These are phyloP conservation scores for Netelia inedita DNA, from an alignment of 2,888 invertebrate species.

Conservation along the genomic window DNA sequence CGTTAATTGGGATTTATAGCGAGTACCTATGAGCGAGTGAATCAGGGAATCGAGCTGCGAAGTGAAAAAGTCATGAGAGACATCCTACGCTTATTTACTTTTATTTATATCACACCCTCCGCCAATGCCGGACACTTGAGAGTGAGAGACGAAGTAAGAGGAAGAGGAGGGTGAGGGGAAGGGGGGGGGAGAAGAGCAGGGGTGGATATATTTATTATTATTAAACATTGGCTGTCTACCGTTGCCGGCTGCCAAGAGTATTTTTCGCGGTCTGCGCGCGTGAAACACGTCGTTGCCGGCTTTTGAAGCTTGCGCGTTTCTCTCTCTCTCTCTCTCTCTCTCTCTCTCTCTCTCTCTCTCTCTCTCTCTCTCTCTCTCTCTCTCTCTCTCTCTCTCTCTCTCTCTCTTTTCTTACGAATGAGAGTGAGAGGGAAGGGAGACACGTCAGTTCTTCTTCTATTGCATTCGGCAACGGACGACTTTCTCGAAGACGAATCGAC, in stretches of 20 bases:
- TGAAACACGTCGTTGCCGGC: slow-evolving; percentile 40
- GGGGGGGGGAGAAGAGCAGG: neutral
- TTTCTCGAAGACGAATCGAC: slow-evolving; percentile 24
- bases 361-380: no score
- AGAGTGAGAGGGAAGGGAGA: slow-evolving; percentile 1
- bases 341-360: no score
- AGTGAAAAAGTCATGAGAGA: slow-evolving; percentile 50
- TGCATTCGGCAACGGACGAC: slow-evolving; percentile 40
- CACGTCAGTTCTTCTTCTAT: slow-evolving; percentile 9
- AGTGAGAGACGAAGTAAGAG: no score
- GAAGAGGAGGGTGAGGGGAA: no score
- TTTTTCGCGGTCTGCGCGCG: slow-evolving; percentile 74
- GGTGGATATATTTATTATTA: slow-evolving; percentile 65
- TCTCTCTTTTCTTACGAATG: neutral
- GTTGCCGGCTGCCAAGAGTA: slow-evolving; percentile 81
- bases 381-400: no score
- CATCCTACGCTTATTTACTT: slow-evolving; percentile 63
- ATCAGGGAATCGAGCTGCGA: slow-evolving; percentile 28
- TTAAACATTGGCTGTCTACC: slow-evolving; percentile 74
- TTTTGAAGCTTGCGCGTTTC: slow-evolving; percentile 41
- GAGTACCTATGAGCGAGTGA: slow-evolving; percentile 15
- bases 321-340: no score
- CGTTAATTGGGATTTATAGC: slow-evolving; percentile 5
- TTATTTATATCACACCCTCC: slow-evolving; percentile 65
- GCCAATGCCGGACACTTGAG: slow-evolving; percentile 60